Evolutionary conservation across 2,113 vertebrate genomes (phyloP).

Genomic region (Macrotis lagotis): DNA sequence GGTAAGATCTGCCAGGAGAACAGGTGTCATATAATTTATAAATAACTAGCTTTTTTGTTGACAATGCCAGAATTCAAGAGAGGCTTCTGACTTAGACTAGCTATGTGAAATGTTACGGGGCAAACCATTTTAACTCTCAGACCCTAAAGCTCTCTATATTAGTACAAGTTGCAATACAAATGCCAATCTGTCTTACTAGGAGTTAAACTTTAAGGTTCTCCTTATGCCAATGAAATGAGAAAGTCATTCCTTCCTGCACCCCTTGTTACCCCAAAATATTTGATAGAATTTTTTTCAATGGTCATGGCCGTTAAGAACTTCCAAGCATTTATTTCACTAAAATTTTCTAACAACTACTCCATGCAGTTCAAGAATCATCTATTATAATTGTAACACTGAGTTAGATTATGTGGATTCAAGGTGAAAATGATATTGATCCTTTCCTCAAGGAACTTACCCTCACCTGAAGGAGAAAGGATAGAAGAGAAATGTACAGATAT

Average conservation of each 20-base stretch:
- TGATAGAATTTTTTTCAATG: background rate
- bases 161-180: background rate
- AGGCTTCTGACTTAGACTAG: background rate
- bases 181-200: background rate
- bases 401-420: background rate
- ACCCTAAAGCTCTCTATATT: background rate
- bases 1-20: background rate
- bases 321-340: background rate
- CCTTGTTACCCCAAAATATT: too few species aligned
- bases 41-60: background rate
- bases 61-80: background rate
- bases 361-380: background rate
- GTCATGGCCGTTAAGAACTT: background rate
- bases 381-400: background rate
- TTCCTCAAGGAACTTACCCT: background rate
- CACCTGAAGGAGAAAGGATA: background rate
- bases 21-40: background rate
- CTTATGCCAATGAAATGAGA: background rate
- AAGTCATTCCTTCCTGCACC: background rate
- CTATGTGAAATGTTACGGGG: background rate
- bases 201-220: background rate
- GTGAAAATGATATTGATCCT: background rate
- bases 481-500: background rate
- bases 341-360: background rate
- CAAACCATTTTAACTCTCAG: background rate